Conservation (phyloP, 2,113 vertebrate species). For the Colinus virginianus region DNA sequence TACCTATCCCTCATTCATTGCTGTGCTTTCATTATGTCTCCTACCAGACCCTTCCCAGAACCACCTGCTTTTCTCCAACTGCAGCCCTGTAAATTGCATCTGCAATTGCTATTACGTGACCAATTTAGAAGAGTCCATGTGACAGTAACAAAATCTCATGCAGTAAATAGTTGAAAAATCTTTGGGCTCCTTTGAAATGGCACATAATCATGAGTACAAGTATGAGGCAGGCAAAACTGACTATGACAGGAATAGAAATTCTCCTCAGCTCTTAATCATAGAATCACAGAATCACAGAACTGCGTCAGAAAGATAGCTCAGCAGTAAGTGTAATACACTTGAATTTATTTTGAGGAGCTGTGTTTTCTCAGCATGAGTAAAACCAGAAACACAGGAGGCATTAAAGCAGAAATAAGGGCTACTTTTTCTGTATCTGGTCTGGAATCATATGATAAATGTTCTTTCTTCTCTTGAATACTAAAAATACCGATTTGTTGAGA, state of each 20-base stretch:
- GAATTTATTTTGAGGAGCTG: background rate
- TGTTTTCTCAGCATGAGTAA: background rate
- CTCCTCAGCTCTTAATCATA: background rate
- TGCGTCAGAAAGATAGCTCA: background rate
- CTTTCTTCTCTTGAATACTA: background rate
- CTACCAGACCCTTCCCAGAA: background rate
- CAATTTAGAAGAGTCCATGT: rapidly evolving
- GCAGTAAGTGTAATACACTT: background rate
- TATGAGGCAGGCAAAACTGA: background rate
- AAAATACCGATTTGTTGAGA: background rate
- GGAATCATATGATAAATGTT: background rate
- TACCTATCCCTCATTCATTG: background rate
- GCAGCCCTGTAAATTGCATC: background rate
- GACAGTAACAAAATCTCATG: background rate
- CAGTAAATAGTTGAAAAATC: background rate
- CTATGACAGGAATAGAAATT: background rate
- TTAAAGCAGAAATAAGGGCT: background rate
- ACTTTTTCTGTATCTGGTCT: background rate
- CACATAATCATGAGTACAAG: background rate
- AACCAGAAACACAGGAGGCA: background rate
- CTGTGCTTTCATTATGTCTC: background rate
- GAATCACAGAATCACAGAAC: too few species aligned
- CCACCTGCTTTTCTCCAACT: background rate
- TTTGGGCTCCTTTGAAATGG: background rate
- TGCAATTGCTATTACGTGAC: rapidly evolving